These are phyloP conservation scores for Patella vulgata DNA, from an alignment of 1,140 invertebrate genomes.

Conservation along the genomic window DNA sequence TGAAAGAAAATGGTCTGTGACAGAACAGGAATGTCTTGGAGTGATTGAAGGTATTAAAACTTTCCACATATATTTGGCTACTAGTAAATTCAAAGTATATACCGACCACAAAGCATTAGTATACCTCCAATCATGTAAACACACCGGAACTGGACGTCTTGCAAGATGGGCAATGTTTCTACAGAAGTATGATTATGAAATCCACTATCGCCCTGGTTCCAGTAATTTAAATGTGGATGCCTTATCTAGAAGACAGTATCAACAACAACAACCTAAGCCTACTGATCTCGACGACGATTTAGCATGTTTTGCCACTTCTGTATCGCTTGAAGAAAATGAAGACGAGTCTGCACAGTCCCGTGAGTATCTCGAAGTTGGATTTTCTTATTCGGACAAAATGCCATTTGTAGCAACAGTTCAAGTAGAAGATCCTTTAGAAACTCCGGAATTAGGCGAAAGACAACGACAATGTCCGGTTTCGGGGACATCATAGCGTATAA, in stretches of 20 bases:
- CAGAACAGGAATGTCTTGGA: constrained; percentile 70
- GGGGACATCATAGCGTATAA: constrained; percentile 3
- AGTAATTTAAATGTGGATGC: constrained; percentile 1
- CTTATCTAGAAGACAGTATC: constrained; percentile 6
- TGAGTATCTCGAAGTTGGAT: too few relatives aligned
- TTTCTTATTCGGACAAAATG: too few relatives aligned
- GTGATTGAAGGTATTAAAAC: constrained; percentile 67
- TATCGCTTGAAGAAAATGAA: constrained; percentile 2
- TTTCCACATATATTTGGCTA: constrained; percentile 69
- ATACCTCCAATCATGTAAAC: constrained; percentile 63
- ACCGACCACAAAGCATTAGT: too few relatives aligned
- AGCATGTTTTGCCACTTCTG: neutral
- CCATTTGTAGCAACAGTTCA: too few relatives aligned
- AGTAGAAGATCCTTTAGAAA: constrained; percentile 2
- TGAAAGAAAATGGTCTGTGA: constrained; percentile 67
- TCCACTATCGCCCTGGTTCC: neutral
- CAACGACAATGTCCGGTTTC: constrained; percentile 1
- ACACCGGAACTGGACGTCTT: constrained; percentile 64
- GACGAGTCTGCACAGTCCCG: neutral
- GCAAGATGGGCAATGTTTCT: constrained; percentile 26
- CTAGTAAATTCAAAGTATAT: too few relatives aligned
- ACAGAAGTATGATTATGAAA: constrained; percentile 27
- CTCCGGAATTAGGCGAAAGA: constrained; percentile 5
- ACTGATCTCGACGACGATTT: neutral
- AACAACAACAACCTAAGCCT: neutral